Conservation (phyloP, 2,888 invertebrate genomes). For the Ametastegia equiseti region DNA sequence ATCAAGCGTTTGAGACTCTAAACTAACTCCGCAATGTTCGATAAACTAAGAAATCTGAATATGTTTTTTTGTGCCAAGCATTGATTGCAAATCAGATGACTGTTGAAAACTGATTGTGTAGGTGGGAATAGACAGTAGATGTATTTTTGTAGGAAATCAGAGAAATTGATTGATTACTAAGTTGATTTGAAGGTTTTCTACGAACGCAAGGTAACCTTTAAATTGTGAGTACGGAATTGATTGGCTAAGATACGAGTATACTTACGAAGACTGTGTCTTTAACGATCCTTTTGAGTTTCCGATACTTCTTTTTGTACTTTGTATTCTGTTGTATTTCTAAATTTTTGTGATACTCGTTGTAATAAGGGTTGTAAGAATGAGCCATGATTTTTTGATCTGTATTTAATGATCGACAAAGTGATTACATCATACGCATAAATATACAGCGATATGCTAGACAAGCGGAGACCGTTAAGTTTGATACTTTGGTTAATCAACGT, state of each 20-base stretch:
- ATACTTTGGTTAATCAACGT: not conserved
- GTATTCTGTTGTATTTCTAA: conserved; percentile 74
- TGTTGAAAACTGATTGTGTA: no score
- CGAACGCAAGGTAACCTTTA: no score
- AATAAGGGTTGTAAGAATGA: conserved; percentile 67
- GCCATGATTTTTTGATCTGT: conserved; percentile 61
- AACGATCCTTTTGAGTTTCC: conserved; percentile 81
- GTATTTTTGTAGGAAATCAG: no score
- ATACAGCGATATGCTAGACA: not conserved
- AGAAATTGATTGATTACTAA: no score
- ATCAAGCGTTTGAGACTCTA: not conserved
- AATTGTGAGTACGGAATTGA: not conserved
- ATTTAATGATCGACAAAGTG: not conserved
- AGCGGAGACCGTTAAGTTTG: not conserved
- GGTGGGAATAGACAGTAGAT: no score
- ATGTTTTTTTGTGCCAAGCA: no score
- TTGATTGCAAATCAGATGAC: no score
- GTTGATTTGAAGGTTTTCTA: no score
- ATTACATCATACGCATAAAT: not conserved
- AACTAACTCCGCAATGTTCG: not conserved
- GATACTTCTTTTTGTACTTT: conserved; percentile 82
- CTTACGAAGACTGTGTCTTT: conserved; percentile 84
- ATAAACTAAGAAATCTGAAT: no score
- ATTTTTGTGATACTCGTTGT: conserved; percentile 68
- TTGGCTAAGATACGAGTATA: conserved; percentile 53